phyloP scores from a whole-genome alignment of 2,797 vertebrate genomes.

The Aphelocoma californica region DNA sequence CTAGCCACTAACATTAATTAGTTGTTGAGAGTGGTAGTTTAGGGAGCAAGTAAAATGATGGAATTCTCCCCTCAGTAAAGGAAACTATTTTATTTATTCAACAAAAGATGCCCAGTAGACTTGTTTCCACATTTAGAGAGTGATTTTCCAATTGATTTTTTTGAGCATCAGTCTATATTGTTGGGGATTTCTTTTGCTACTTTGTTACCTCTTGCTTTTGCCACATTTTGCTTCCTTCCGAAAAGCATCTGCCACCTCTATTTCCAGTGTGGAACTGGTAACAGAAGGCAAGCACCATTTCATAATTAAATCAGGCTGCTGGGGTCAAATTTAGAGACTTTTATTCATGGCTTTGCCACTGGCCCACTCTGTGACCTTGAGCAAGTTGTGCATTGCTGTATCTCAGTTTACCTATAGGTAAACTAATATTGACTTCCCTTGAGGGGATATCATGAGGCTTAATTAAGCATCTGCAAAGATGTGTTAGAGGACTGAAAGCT shows the following conservation, averaged over 20 bases:
- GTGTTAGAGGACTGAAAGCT: neutral
- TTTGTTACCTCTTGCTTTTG: neutral
- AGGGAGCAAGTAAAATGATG: slow-evolving; percentile 43
- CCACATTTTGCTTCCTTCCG: neutral
- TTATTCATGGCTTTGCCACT: slow-evolving; percentile 38
- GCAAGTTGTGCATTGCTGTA: slow-evolving; percentile 31
- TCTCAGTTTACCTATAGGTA: slow-evolving; percentile 62
- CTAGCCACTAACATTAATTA: slow-evolving; percentile 39
- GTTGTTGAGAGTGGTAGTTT: slow-evolving; percentile 32
- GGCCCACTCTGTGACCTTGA: slow-evolving; percentile 59
- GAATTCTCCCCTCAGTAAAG: neutral
- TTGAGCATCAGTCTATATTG: neutral
- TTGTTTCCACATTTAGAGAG: neutral
- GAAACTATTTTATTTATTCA: neutral
- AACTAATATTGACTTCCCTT: slow-evolving; percentile 68
- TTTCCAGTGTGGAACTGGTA: slow-evolving; percentile 38
- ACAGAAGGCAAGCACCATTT: slow-evolving; percentile 12
- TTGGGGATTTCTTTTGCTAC: neutral
- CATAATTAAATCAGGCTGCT: slow-evolving; percentile 13
- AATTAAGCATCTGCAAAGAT: slow-evolving; percentile 49
- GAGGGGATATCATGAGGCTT: slow-evolving; percentile 38
- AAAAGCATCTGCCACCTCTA: slow-evolving; percentile 19
- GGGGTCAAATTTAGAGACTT: slow-evolving; percentile 42
- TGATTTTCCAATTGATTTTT: neutral
- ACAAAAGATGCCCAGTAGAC: neutral